Conservation (phyloP, 2,113 vertebrate species). For the Paraplagusia blochii region DNA sequence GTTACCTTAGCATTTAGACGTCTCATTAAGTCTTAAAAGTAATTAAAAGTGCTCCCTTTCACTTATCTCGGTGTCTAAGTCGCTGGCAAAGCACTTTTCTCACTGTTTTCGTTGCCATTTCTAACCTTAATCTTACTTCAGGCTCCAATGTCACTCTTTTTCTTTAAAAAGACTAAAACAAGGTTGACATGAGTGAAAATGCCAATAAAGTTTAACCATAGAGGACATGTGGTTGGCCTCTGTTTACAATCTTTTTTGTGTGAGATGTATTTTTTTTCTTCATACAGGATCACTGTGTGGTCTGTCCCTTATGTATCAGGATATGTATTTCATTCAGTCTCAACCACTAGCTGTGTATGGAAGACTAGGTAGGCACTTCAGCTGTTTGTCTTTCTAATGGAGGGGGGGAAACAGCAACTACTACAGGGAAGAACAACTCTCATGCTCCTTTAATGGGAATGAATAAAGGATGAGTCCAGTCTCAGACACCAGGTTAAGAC, state of each 20-base stretch:
- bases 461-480: slow-evolving; percentile 65
- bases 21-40: slow-evolving; percentile 6
- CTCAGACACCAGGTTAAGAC: slow-evolving; percentile 62
- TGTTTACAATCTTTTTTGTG: not conserved
- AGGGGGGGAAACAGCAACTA: slow-evolving; percentile 29
- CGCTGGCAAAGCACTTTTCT: slow-evolving; percentile 54
- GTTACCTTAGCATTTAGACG: not conserved
- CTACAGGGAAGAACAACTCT: slow-evolving; percentile 51
- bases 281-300: not conserved
- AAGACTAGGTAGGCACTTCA: slow-evolving; percentile 19
- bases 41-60: slow-evolving; percentile 46
- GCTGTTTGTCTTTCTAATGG: slow-evolving; percentile 61
- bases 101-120: slow-evolving; percentile 46
- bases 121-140: slow-evolving; percentile 50
- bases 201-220: no score
- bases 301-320: slow-evolving; percentile 11
- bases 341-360: slow-evolving; percentile 33
- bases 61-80: slow-evolving; percentile 32
- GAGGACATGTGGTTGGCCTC: slow-evolving; percentile 2
- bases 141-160: slow-evolving; percentile 28
- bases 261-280: slow-evolving; percentile 8
- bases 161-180: slow-evolving; percentile 12
- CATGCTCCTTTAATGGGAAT: slow-evolving; percentile 65
- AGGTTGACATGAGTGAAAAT: slow-evolving; percentile 49
- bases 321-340: slow-evolving; percentile 42